phyloP scores from a whole-genome alignment of 2,113 vertebrate species.

The Thalassoma bifasciatum region DNA sequence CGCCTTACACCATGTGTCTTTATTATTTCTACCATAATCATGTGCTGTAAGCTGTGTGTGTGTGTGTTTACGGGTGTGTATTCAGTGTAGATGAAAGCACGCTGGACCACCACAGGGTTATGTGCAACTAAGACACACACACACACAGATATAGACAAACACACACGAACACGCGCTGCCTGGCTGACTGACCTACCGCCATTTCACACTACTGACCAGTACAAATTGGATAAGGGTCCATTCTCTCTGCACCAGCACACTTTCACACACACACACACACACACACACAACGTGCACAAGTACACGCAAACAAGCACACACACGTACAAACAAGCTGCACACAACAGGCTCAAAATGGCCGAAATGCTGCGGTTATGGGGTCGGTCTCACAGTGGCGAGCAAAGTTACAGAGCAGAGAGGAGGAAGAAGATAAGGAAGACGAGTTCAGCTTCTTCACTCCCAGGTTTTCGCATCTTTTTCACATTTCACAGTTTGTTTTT shows the following conservation, averaged over 20 bases:
- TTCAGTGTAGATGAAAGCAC: conserved; percentile 61
- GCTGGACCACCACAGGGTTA: conserved; percentile 48
- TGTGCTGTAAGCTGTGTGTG: conserved; percentile 12
- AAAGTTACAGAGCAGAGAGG: conserved; percentile 51
- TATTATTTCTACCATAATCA: conserved; percentile 64
- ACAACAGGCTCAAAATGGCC: conserved; percentile 76
- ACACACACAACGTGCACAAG: conserved; percentile 53
- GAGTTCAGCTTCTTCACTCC: no score
- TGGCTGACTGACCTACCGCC: conserved; percentile 80
- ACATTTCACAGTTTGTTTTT: not conserved
- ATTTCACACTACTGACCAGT: conserved; percentile 86
- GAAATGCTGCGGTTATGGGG: conserved; percentile 53
- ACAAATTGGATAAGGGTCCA: conserved; percentile 86
- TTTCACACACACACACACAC: conserved; percentile 70
- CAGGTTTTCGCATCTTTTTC: not conserved
- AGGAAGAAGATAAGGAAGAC: conserved; percentile 39
- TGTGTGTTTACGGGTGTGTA: conserved; percentile 2
- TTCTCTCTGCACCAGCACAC: conserved; percentile 83
- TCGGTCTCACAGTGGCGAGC: conserved; percentile 41
- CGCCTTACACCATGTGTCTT: conserved; percentile 44
- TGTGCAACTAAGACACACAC: conserved; percentile 48
- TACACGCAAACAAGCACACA: conserved; percentile 21
- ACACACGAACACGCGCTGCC: conserved; percentile 35
- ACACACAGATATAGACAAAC: conserved; percentile 21
- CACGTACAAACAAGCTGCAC: conserved; percentile 16